These are phyloP conservation scores for Empis stercorea DNA, from an alignment of 2,888 invertebrate genomes.

Conservation along the genomic window DNA sequence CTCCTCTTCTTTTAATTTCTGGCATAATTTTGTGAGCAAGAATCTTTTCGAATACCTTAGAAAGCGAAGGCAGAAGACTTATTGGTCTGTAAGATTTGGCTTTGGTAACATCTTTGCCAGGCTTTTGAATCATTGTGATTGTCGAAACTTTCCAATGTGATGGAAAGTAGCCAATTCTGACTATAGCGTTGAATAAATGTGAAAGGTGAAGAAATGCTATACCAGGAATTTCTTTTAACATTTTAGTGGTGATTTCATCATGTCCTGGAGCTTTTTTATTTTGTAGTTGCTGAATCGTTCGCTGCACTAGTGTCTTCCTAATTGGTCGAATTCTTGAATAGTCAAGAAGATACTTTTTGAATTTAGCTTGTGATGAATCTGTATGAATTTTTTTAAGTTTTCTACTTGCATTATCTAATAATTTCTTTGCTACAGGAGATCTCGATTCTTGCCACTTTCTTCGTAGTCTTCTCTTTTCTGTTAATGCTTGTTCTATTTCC, in stretches of 20 bases:
- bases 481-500: no score
- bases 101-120: neutral
- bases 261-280: neutral
- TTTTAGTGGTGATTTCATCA: neutral
- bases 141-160: neutral
- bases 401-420: neutral
- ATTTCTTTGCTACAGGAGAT: neutral
- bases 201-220: neutral
- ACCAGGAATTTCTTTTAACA: neutral
- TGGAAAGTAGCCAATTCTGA: no score
- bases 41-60: constrained; percentile 5
- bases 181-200: neutral
- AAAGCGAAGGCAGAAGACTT: neutral
- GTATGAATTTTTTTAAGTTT: neutral
- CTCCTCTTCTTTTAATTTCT: neutral
- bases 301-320: neutral
- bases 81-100: constrained; percentile 1
- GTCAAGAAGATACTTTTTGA: neutral
- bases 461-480: neutral
- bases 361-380: neutral
- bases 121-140: constrained; percentile 3
- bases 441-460: neutral
- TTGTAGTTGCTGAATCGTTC: neutral
- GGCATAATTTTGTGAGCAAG: neutral
- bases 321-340: no score